Evolutionary conservation across 2,888 invertebrate species (phyloP).

Genomic region (Panzeria rudis): DNA sequence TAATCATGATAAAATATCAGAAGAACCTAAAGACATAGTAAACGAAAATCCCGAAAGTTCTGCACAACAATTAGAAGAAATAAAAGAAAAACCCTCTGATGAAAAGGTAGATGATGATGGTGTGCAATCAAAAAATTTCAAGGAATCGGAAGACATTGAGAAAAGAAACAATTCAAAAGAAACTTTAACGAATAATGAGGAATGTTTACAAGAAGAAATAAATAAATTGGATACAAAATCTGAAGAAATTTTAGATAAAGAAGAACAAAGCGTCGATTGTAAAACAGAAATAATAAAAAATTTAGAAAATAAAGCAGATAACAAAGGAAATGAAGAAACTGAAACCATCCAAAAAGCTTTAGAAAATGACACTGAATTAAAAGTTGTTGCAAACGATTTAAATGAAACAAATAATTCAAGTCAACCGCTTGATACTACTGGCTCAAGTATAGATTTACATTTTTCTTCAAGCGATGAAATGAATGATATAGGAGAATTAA

Average conservation of each 20-base stretch:
- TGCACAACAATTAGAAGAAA: not conserved
- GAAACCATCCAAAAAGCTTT: not conserved
- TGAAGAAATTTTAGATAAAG: not conserved
- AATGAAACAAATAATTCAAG: not conserved
- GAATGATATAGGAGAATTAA: not conserved
- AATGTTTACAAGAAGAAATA: not conserved
- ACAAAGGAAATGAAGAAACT: not conserved
- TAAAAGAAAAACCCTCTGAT: not conserved
- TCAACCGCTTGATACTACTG: not conserved
- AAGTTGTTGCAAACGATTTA: not conserved
- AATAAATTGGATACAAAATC: not conserved
- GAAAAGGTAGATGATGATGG: not conserved
- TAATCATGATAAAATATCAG: not conserved
- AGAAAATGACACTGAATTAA: not conserved
- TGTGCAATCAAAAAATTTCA: not conserved
- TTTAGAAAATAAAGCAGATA: not conserved
- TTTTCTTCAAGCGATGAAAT: conserved; percentile 5
- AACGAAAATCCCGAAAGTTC: not conserved
- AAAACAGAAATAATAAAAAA: not conserved
- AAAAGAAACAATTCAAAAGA: not conserved
- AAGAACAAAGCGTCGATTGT: not conserved
- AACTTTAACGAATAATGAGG: not conserved
- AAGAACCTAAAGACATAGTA: not conserved
- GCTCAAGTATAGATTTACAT: not conserved
- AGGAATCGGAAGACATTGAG: not conserved